Evolutionary conservation across 1,140 invertebrate species (phyloP).

Genomic region (Apis florea): DNA sequence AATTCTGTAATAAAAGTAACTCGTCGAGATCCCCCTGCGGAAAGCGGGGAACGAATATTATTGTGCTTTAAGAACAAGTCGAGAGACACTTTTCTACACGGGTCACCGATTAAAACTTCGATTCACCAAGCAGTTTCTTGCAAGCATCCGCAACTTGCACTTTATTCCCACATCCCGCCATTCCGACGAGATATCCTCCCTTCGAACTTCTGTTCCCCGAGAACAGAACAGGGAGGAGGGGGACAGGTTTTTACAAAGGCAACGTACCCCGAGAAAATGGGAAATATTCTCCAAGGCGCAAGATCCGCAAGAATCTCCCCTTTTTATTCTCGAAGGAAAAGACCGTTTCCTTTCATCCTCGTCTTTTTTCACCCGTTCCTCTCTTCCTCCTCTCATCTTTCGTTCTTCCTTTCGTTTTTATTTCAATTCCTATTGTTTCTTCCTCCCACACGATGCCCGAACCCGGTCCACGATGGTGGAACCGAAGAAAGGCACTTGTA

Average conservation of each 20-base stretch:
- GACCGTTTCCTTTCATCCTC: background rate
- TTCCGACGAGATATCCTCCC: background rate
- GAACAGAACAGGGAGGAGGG: too few species aligned
- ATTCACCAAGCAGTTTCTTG: background rate
- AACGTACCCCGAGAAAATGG: constrained; percentile 15
- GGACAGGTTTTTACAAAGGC: background rate
- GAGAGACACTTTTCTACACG: background rate
- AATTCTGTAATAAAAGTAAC: background rate
- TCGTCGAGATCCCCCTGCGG: too few species aligned
- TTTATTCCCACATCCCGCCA: too few species aligned
- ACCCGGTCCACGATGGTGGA: background rate
- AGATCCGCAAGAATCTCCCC: background rate
- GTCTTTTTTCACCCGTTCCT: background rate
- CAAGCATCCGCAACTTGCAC: background rate
- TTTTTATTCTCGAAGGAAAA: background rate
- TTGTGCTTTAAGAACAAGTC: background rate
- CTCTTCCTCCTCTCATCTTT: background rate
- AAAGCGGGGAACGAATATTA: background rate
- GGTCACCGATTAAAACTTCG: background rate
- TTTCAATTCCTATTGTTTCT: constrained; percentile 17
- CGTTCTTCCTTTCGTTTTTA: background rate
- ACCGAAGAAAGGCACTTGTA: constrained; percentile 34
- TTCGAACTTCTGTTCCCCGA: background rate
- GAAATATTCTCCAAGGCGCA: constrained; percentile 16
- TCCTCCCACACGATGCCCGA: background rate